Base-by-base conservation (phyloP, 2,113 vertebrate species). In the Archocentrus centrarchus region DNA sequence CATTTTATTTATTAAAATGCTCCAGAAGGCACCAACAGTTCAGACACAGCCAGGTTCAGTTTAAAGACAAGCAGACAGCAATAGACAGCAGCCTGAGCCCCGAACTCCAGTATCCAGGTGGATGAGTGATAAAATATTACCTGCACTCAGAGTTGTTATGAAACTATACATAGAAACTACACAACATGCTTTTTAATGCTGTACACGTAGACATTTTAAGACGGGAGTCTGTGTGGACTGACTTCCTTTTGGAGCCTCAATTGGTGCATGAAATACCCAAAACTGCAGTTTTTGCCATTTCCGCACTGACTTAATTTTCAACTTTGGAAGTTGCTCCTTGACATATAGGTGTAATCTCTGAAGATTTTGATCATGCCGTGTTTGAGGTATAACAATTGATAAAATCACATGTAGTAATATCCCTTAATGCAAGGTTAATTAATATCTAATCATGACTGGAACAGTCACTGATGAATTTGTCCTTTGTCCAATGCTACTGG, bases 341-440 rank as follows among this genome's bases (percentile, higher is more conserved):
- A 55, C 53, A 55, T 9, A 55, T 11, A 11, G 20, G 66, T 30
- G 11, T 73, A 73, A 50, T 53, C 6, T 11, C 44, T 70, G 44
- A 70, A 53, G 44, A 70, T 53, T 32, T 53, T 13, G 17, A 73
- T 53, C 24, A 53, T 17, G 20, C 66, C 44, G 20, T 27, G 27
- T 59, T 59, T 15, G 11, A 59, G 58, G 13, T 14, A 73, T 73
- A 70, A 32, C 66, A 20, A 24, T 32, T 53, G 44, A 20, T 70
- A 30, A 53, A 70, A 73, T 73, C 50, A 73, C 50, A 70, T 32
- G 30, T 30, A 10, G 66, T 1, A 18, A 73, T 73, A 27, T 13
- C 24, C 66, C 66, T 32, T 73, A 32, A 73, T 53, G 24, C 44
- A 73, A 73, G 44, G 44, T 53, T 73, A 55, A 73, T 73, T 73